phyloP scores from a whole-genome alignment of 2,113 vertebrate genomes.

The Polypterus bichir region DNA sequence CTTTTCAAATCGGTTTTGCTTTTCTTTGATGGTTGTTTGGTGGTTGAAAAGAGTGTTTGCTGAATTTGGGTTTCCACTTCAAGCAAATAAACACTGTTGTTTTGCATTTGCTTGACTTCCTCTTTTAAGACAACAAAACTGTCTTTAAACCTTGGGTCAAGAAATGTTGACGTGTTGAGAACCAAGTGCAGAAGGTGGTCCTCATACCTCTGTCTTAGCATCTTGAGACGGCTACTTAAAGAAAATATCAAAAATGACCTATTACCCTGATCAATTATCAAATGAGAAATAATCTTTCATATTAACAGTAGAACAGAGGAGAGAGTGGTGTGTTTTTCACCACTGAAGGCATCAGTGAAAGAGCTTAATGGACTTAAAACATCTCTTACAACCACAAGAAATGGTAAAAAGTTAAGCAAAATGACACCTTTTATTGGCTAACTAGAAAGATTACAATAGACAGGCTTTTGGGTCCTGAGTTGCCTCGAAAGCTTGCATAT shows the following conservation, averaged over 20 bases:
- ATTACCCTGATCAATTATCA: slow-evolving; percentile 7
- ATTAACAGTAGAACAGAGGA: slow-evolving; percentile 15
- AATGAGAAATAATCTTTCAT: slow-evolving; percentile 14
- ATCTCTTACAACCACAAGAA: neutral
- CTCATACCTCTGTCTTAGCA: slow-evolving; percentile 2
- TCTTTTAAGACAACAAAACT: slow-evolving; percentile 13
- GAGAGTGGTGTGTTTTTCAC: slow-evolving; percentile 15
- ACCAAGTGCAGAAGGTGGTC: slow-evolving; percentile 3
- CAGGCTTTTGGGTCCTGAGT: no score
- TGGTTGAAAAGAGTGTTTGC: no score
- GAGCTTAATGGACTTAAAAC: slow-evolving; percentile 5
- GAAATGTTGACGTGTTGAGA: slow-evolving; percentile 12
- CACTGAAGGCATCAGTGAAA: slow-evolving; percentile 19
- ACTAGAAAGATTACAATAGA: no score
- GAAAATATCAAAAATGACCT: no score
- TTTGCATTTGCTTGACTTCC: slow-evolving; percentile 10
- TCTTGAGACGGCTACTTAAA: no score
- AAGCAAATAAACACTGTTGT: neutral
- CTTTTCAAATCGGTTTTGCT: slow-evolving; percentile 8
- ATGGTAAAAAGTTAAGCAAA: no score
- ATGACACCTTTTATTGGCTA: no score
- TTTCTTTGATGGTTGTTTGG: slow-evolving; percentile 1
- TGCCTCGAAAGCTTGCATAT: no score
- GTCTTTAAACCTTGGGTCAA: slow-evolving; percentile 16
- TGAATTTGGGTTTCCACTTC: no score